Base-by-base conservation (phyloP, 1,140 invertebrate genomes). In the Drosophila burlai region DNA sequence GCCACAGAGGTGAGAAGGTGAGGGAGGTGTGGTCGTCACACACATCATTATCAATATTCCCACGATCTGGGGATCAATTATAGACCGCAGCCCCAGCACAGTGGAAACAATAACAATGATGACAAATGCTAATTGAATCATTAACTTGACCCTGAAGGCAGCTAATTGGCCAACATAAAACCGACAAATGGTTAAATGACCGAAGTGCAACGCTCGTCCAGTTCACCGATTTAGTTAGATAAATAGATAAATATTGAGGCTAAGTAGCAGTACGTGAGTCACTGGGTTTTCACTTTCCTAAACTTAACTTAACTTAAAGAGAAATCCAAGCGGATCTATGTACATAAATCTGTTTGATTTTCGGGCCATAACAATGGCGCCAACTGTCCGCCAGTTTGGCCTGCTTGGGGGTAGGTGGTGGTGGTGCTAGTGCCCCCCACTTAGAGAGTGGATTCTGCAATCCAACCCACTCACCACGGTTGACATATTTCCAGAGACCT, bases 71-170 rank as follows among this genome's bases (percentile, higher is more conserved):
- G 84, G 76, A 73, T 74, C 83, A 85, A 85, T 85, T 85, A 85
- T 58, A 57, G 54, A 50, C 29, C 49, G n/a, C 59, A 50, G 15
- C 24, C 43, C 24, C 43, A 18, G 31, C 62, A 31, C 31, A 46
- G 45, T 47, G 34, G 49, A 59, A 62, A 47, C 71, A 54, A 73
- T 55, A 31, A 60, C 72, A 50, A 72, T 55, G 83, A 87, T 87
- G 83, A 87, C 84, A 87, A 87, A 87, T 87, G 84, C 85, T 87
- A 87, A 87, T 87, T 87, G 84, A 87, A 87, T 87, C 84, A 87
- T 87, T 87, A 89, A 84, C 77, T 57, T 87, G 85, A 87, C 84
- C 83, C 83, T 87, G 83, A 42, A 45, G 31, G 47, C 63, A 10
- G 64, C 67, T 87, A 87, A 87, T 87, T 87, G 83, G 66, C 76